These are phyloP conservation scores for Archegozetes longisetosus DNA, from an alignment of 1,140 invertebrate genomes.

Conservation along the genomic window DNA sequence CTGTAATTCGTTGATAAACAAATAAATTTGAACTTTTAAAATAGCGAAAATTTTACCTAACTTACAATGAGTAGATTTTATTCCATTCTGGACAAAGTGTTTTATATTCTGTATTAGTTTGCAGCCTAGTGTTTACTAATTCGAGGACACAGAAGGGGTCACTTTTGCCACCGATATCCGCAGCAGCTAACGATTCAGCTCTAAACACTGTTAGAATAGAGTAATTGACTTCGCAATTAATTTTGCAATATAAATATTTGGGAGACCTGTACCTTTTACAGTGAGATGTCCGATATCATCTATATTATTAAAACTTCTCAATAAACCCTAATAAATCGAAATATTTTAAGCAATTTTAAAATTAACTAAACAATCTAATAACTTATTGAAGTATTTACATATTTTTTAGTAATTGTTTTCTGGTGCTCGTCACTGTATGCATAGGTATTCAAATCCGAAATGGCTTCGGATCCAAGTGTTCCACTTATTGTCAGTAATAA, in stretches of 20 bases:
- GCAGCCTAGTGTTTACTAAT: constrained; percentile 77
- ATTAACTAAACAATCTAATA: neutral
- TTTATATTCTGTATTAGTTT: constrained; percentile 98
- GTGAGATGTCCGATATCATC: constrained; percentile 32
- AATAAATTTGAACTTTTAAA: neutral
- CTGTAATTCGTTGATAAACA: neutral
- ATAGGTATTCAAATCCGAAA: constrained; percentile 69
- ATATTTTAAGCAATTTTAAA: neutral
- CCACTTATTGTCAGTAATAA: constrained; percentile 86
- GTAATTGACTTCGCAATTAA: no score
- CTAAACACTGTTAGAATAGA: constrained; percentile 43
- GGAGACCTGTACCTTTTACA: constrained; percentile 29
- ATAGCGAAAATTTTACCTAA: constrained; percentile 20
- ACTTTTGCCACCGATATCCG: constrained; percentile 66
- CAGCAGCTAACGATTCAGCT: constrained; percentile 70
- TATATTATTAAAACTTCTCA: constrained; percentile 26
- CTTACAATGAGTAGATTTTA: constrained; percentile 96
- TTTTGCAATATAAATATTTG: constrained; percentile 31
- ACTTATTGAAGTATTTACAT: constrained; percentile 39
- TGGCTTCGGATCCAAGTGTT: constrained; percentile 75
- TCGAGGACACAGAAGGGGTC: constrained; percentile 97
- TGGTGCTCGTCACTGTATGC: constrained; percentile 56
- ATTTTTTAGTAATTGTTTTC: constrained; percentile 48
- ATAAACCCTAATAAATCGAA: constrained; percentile 1
- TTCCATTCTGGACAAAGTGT: constrained; percentile 92